Evolutionary conservation across 2,888 invertebrate genomes (phyloP), one percentile per base, ranked within the genome.

Genomic region (Cremastobaeus sp.): DNA sequence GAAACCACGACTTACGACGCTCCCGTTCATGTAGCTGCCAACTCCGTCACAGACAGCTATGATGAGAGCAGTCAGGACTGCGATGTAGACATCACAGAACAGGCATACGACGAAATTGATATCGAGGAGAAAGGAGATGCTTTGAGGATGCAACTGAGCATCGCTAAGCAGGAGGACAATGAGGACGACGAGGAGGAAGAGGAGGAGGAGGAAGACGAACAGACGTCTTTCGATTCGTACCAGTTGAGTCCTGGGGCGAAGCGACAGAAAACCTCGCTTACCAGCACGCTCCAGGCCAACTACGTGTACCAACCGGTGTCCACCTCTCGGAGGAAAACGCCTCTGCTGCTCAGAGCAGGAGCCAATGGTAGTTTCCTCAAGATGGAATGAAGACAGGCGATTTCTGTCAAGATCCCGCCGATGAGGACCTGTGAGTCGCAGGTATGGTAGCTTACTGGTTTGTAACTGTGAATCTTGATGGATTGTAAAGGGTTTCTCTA

Each of bases 171-270:
- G 37, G 91, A 92, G 62, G 89, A 93, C 1, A 94, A 93, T 83
- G 94, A 94, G 83, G 92, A 93, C 78, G 90, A 93, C 48, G 94
- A 94, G 57, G 89, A 91, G 78, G 90, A 93, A 43, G 94, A 94
- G 54, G 89, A 91, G 73, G 92, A 93, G 74, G 93, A 93, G 74
- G 91, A 90, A 74, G 89, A 88, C 82, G 91, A 90, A 81, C 90
- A 81, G 32, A 35, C 34, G 6, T 20, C 18, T 3, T 84, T 81
- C 50, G 82, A 83, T 12, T n/a, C n/a, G n/a, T 86, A 85, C 55
- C 83, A 85, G 35, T 66, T 85, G 0, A 82, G 81, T 60, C 82
- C 85, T 0, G 79, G 79, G 59, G 76, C 82, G 2, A 87, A 87
- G 71, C 83, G 84, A 25, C 87, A 86, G 66, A 87, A 87, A 47